Evolutionary conservation across 1,140 invertebrate genomes (phyloP), one percentile per base, ranked within the genome.

Genomic region (Scaptomyza montana): DNA sequence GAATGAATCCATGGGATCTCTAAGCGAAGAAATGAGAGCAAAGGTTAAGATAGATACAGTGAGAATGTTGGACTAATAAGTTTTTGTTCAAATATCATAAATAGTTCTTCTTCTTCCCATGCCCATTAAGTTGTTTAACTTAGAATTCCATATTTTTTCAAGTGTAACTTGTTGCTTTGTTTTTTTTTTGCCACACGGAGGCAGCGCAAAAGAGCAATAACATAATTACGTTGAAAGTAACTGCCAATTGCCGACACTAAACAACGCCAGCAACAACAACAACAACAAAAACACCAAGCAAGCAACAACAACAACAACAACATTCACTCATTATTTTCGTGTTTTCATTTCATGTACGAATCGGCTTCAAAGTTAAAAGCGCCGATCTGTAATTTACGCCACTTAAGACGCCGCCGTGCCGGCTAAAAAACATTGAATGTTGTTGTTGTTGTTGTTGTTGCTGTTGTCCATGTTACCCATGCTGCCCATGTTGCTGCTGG

Each of bases 1-100:
- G 86, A 95, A 93, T 8, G 93, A 93, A 69, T 95, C 94, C 93
- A 95, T 95, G 59, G 94, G 94, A 91, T 95, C 94, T 80, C 94
- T 91, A 47, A 53, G 0, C 28, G n/a, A 0, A 46, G 41, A 65
- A 36, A 49, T 10, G 7, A 65, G 46, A 6, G 13, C 36, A 39
- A 9, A 39, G 21, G 21, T 4, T 25, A 1, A 25, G 2, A 4
- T 25, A 25, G 21, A 25, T 25, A 25, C 21, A 39, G 6, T 30
- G 10, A 39, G 3, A 39, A 39, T 12, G 21, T n/a, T n/a, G n/a
- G n/a, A n/a, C n/a, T n/a, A n/a, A n/a, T n/a, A n/a, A n/a, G n/a
- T 25, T 25, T 25, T 16, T 16, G 16, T 16, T 16, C 16, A 16
- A 16, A 16, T 16, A 16, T 16, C 2, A 25, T 25, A 25, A 25